Evolutionary conservation across 2,888 invertebrate genomes (phyloP), one percentile per base, ranked within the genome.

Genomic region (Baccha elongata): DNA sequence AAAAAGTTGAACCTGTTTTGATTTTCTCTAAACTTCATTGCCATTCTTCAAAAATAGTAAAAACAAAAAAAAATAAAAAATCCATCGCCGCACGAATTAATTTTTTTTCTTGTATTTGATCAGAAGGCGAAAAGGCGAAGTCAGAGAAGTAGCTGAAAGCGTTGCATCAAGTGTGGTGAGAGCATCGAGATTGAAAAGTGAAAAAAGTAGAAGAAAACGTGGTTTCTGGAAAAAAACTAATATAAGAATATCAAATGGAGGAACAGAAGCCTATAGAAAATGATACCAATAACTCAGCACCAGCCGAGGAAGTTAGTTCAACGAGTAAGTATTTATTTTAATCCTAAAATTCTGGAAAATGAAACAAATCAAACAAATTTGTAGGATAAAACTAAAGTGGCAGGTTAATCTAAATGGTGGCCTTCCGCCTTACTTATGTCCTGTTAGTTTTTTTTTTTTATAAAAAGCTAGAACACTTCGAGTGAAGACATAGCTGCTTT

Each of bases 241-340:
- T 55, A 72, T 48, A 55, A 67, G 44, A 76, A 67, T 67, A 72
- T 32, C 44, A 68, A 58, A 83, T 83, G 83, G 83, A 83, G 68
- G 83, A 83, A 72, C 78, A 83, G 50, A 83, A 83, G 86, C 87
- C 87, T 86, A 88, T 86, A 62, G 88, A 86, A 85, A 87, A 88
- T 84, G 87, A 87, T 85, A 87, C 87, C 85, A 87, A 84, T 86
- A 58, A 19, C 21, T 40, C 40, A 10, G 40, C 15, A 10, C 87
- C 89, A 86, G 86, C 88, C 86, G 88, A 87, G 86, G 89, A 90
- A 88, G 89, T 89, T 86, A 88, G 90, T 71, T 89, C 89, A 85
- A 89, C 90, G 87, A 89, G 89, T 89, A 89, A 90, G 89, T 89
- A 67, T 15, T 13, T 26, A 40, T 52, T 62, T 15, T 21, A 13